Evolutionary conservation across 2,888 invertebrate genomes (phyloP), one percentile per base, ranked within the genome.

Genomic region (Dendrolimus pini): DNA sequence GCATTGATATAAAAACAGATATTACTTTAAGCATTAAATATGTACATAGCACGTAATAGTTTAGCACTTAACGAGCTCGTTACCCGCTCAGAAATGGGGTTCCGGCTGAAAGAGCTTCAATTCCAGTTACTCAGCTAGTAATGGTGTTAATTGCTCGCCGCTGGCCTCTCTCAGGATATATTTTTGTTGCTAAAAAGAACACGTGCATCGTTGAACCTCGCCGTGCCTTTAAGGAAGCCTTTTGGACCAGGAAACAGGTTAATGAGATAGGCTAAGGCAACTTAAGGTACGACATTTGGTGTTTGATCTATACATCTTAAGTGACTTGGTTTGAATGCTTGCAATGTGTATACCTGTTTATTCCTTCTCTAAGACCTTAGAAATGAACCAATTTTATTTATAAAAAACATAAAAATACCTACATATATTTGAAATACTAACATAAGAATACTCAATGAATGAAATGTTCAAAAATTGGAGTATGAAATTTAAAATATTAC

Each of bases 21-120:
- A 30, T 30, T 30, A 30, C 30, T 30, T 30, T 30, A 41, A 41
- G 47, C 47, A 59, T 61, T 60, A 63, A 61, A 61, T 59, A 65
- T 58, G 57, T 60, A 61, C 54, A 58, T 58, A 58, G 55, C 58
- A 63, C 56, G 61, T 63, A 60, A 62, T 62, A 65, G 64, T 62
- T 66, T 59, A 63, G 57, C 64, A 62, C 69, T 76, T 74, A 75
- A 56, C 9, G 60, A 65, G 62, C 70, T 76, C 76, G 71, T 76
- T 76, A 76, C 61, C 62, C 59, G 60, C 59, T 59, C 61, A 64
- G 66, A 62, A 69, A 61, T 64, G 58, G 58, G 59, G 61, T 59
- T 54, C 54, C 52, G 12, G 41, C 41, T 41, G 53, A n/a, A 14
- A 30, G 53, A 12, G 55, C 18, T n/a, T 54, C 30, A 52, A 57